Evolutionary conservation across 2,888 invertebrate species (phyloP).

Genomic region (Drosophila limbata): DNA sequence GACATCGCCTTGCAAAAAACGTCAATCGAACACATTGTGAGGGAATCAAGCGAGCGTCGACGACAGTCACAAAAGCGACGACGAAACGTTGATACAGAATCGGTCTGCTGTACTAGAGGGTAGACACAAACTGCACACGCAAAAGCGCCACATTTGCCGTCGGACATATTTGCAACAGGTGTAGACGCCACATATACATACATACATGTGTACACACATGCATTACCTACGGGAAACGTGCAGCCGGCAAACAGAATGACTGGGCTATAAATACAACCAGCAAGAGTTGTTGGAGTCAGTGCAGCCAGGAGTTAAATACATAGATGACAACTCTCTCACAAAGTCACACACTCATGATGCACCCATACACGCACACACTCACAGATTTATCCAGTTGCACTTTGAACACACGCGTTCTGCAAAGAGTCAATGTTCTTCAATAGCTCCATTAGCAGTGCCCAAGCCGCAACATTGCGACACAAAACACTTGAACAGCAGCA

Average conservation of each 20-base stretch:
- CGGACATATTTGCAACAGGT: slow-evolving; percentile 78
- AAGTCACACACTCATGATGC: neutral
- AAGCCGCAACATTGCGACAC: slow-evolving; percentile 75
- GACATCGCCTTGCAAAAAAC: too few species aligned
- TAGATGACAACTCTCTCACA: slow-evolving; percentile 41
- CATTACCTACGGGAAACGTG: neutral
- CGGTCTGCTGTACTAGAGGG: too few species aligned
- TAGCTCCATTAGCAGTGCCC: slow-evolving; percentile 56
- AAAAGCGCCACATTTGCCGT: slow-evolving; percentile 26
- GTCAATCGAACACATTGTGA: too few species aligned
- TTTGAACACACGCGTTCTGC: slow-evolving; percentile 15
- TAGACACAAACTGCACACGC: slow-evolving; percentile 13
- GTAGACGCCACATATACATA: slow-evolving; percentile 62
- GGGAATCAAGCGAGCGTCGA: too few species aligned
- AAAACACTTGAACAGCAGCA: slow-evolving; percentile 67
- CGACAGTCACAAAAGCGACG: too few species aligned
- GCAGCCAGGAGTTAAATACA: slow-evolving; percentile 42
- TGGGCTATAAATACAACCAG: slow-evolving; percentile 51
- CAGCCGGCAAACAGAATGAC: slow-evolving; percentile 17
- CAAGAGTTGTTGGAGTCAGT: slow-evolving; percentile 24
- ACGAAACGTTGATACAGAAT: too few species aligned
- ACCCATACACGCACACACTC: neutral
- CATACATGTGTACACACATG: neutral
- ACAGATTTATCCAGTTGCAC: slow-evolving; percentile 7
- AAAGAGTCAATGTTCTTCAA: slow-evolving; percentile 50